Evolutionary conservation across 2,113 vertebrate genomes (phyloP).

Genomic region (Lepus timidus): DNA sequence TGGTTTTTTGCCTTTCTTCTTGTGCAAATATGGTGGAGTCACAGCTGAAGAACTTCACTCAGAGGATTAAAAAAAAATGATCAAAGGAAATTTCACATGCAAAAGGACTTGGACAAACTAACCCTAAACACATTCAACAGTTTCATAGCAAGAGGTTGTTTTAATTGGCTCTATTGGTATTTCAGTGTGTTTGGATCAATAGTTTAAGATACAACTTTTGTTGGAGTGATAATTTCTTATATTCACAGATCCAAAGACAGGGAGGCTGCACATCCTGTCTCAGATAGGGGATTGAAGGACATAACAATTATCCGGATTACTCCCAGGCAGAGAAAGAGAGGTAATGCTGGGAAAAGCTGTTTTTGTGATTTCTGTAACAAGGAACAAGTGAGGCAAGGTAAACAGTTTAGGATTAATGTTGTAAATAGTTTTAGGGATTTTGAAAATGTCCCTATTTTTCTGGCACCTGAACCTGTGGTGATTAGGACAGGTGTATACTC

Average conservation of each 20-base stretch:
- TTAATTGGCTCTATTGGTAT: conserved; percentile 56
- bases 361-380: background rate
- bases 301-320: background rate
- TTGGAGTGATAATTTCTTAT: conserved; percentile 5
- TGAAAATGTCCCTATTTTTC: background rate
- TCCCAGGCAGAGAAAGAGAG: background rate
- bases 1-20: conserved; percentile 28
- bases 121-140: background rate
- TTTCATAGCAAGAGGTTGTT: background rate
- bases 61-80: conserved; percentile 35
- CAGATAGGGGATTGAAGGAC: background rate
- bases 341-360: background rate
- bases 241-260: background rate
- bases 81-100: conserved; percentile 41
- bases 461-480: background rate
- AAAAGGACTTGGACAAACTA: conserved; percentile 28
- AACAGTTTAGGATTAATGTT: background rate
- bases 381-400: background rate
- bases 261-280: background rate
- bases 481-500: background rate
- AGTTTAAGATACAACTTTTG: background rate
- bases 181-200: background rate
- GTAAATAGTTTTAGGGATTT: background rate
- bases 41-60: conserved; percentile 36
- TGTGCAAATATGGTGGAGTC: conserved; percentile 6